Evolutionary conservation across 2,888 invertebrate species (phyloP), one percentile per base, ranked within the genome.

Genomic region (Tridacna crocea): DNA sequence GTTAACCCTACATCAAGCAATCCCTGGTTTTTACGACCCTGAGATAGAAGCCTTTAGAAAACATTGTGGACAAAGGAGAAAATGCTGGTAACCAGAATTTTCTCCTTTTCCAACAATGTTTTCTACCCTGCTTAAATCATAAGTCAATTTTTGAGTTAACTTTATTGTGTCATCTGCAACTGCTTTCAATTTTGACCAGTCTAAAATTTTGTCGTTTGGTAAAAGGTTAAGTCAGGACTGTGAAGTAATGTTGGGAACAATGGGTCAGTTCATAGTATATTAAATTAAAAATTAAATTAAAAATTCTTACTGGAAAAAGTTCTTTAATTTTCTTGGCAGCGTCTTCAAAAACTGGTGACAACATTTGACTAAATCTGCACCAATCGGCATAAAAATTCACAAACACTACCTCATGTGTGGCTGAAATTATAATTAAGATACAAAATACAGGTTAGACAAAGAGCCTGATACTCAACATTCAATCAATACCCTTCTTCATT

Each of bases 321-420:
- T 94, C 91, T 72, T 90, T 90, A 85, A 99, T 96, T 95, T 97
- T 97, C 90, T 97, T 97, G 15, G 99, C 97, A 61, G 99, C 98
- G 94, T 99, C 98, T 94, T 98, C 98, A 95, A 98, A 99, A 92
- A 99, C 97, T 17, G 99, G 99, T 94, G 97, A 97, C 93, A 99
- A 95, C 95, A 98, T 96, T 94, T 98, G 99, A 95, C 99, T 99
- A 95, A 99, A 99, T 92, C 98, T 97, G 95, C 99, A 99, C 99
- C 99, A 99, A 94, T 99, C 99, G 48, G 99, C 99, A 95, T 99
- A 99, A 95, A 99, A 99, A 95, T 99, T 99, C 85, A 99, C 96
- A 95, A 99, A 97, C 84, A 99, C 99, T 95, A 99, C 95, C 95
- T 99, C 99, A 96, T 98, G 98, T 83, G 97, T 97, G 84, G 97